Evolutionary conservation across 2,888 invertebrate genomes (phyloP).

Genomic region (Oxyscelio sp.): DNA sequence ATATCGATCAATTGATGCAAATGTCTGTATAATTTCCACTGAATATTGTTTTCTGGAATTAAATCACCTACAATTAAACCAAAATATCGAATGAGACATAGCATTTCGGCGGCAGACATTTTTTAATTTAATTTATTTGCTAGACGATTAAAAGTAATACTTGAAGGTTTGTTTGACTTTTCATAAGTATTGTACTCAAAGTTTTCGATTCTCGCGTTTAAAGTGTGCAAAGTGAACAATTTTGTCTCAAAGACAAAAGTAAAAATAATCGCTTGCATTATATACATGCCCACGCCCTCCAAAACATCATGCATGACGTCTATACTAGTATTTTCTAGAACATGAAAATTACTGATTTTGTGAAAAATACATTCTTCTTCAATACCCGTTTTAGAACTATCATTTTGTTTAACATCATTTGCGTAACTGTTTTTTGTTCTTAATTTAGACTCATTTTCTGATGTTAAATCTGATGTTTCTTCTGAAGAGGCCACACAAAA

Average conservation of each 20-base stretch:
- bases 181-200: constrained; percentile 12
- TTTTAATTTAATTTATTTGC: constrained; percentile 25
- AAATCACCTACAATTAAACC: constrained; percentile 37
- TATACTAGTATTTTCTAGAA: constrained; percentile 19
- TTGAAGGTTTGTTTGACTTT: constrained; percentile 21
- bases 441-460: constrained; percentile 17
- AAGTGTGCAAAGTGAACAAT: constrained; percentile 31
- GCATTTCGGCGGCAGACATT: constrained; percentile 35
- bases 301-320: constrained; percentile 52
- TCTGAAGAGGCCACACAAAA: constrained; percentile 10
- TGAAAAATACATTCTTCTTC: constrained; percentile 39
- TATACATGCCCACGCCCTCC: constrained; percentile 30
- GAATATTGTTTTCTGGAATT: constrained; percentile 22
- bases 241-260: constrained; percentile 30
- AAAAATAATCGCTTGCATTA: constrained; percentile 17
- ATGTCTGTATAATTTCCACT: constrained; percentile 30
- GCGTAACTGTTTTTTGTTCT: constrained; percentile 21
- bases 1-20: constrained; percentile 33
- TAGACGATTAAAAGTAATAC: constrained; percentile 1
- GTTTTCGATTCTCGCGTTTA: constrained; percentile 19
- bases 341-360: constrained; percentile 23
- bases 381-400: constrained; percentile 27
- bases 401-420: constrained; percentile 8
- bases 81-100: constrained; percentile 34
- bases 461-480: neutral